These are phyloP conservation scores for Martes martes DNA, from an alignment of 2,113 vertebrate genomes.

Conservation along the genomic window DNA sequence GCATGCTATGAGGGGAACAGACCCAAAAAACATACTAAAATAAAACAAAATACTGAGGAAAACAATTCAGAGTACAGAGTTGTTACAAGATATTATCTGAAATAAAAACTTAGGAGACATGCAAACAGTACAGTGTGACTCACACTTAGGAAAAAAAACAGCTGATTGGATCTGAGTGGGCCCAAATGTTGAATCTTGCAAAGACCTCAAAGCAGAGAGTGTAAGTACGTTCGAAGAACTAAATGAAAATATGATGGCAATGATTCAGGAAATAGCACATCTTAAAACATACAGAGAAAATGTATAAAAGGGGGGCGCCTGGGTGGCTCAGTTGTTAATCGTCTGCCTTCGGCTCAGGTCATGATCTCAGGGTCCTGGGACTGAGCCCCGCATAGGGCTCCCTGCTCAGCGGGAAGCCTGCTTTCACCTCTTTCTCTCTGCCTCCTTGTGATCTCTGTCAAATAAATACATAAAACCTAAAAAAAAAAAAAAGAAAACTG, in stretches of 20 bases:
- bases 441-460: too few species aligned
- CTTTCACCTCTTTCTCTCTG: too few species aligned
- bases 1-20: background rate
- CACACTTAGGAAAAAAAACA: background rate
- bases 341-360: too few species aligned
- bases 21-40: background rate
- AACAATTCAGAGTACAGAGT: background rate
- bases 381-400: too few species aligned
- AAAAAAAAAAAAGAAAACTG: background rate
- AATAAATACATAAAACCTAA: too few species aligned
- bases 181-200: background rate
- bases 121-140: background rate
- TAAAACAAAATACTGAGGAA: background rate
- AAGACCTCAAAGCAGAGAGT: background rate
- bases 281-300: background rate
- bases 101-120: background rate
- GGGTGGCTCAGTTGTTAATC: too few species aligned
- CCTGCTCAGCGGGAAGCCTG: too few species aligned
- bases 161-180: background rate
- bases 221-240: background rate
- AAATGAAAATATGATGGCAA: background rate
- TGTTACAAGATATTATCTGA: background rate
- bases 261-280: background rate
- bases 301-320: background rate
- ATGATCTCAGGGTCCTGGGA: too few species aligned